Evolutionary conservation across 2,113 vertebrate genomes (phyloP), one percentile per base, ranked within the genome.

Genomic region (Siphamia tubifer): DNA sequence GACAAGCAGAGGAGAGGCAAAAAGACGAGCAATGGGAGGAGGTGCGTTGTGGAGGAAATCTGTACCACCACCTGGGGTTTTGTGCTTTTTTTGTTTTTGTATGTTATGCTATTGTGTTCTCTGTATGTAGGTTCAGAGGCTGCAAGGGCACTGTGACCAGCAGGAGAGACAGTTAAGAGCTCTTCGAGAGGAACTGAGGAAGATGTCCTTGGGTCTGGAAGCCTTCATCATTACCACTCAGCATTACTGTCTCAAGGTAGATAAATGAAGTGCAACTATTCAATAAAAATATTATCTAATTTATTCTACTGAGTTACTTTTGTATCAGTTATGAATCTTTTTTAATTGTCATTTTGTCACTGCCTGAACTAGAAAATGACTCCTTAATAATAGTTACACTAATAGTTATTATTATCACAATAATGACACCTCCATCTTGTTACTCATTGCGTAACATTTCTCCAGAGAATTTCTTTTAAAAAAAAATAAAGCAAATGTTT

Each of bases 151-250:
- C 62, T 96, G 92, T 9, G 92, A 96, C 30, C 92, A 90, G 55
- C 96, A 98, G 86, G 88, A 93, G 47, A 84, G 63, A 32, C 94
- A 95, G 68, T 82, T 98, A 32, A 86, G 77, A 57, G 70, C 63
- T 9, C 71, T 93, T 6, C 92, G 74, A 23, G 89, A 91, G 2
- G 94, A 98, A 36, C 90, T 99, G 63, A 92, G 79, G 65, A 94
- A 84, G 68, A 91, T 92, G 9, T 79, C 88, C 24, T 82, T 92
- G 13, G 92, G 94, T 63, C 93, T 98, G 60, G 93, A 97, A 17
- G 94, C 93, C 1, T 94, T 99, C 24, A 95, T 94, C 2, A 78
- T 98, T 77, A 93, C 94, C 79, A 95, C 95, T 6, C 95, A 96
- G 86, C 91, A 98, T 81, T 98, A 97, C 86, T 95, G 93, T 63